Evolutionary conservation across 2,888 invertebrate species (phyloP), one percentile per base, ranked within the genome.

Genomic region (Drosophila helvetica): DNA sequence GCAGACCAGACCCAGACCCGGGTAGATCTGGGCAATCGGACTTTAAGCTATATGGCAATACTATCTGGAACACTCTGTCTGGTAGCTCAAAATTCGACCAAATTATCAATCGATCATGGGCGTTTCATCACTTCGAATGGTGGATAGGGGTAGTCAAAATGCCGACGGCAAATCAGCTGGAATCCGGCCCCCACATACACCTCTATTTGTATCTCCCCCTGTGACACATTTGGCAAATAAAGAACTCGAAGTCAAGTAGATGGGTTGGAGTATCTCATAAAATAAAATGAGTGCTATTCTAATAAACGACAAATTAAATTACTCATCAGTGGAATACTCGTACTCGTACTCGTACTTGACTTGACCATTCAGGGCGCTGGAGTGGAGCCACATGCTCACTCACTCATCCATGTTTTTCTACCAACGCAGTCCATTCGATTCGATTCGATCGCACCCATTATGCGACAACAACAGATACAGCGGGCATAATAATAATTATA

Each of bases 251-350:
- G 63, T 87, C 87, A 87, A 87, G 87, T 87, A 85, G 77, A 88
- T n/a, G 74, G 73, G 76, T 79, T 89, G 71, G 88, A 89, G 90
- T 89, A 80, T 82, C 77, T 89, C 90, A 89, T 88, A 88, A 88
- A 88, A 89, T 74, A 68, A 74, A 76, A 57, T 76, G 75, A 89
- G 89, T 89, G 90, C 82, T 82, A 77, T 79, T 79, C 87, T 80
- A 89, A 89, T 89, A 87, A 88, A 77, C 87, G 78, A 77, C 86
- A 89, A 88, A 89, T 88, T 78, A 75, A 89, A 89, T 88, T 89
- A 89, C 80, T 77, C 90, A 87, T 89, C 85, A 86, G 55, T 53
- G 51, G 46, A 43, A 43, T 42, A 66, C 43, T 12, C 33, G 17
- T 54, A 68, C 46, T 55, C 47, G 52, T 42, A 66, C 43, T 12